phyloP scores from a whole-genome alignment of 2,113 vertebrate genomes.

The Cottus gobio region DNA sequence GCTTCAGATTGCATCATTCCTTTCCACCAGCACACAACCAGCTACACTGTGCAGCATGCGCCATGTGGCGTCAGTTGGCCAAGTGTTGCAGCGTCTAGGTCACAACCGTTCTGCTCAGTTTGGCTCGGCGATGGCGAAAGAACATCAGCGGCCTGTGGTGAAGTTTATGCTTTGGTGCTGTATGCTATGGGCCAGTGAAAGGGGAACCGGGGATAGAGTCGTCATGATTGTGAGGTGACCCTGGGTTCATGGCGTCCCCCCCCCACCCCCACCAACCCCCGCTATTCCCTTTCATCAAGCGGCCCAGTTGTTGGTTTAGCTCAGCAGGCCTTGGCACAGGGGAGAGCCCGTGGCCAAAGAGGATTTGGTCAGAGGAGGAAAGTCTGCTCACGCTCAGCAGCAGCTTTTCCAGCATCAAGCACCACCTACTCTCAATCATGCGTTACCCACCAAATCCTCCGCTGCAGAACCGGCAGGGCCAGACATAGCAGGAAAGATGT shows the following conservation, averaged over 20 bases:
- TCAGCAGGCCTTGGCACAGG: conserved; percentile 76
- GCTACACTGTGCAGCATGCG: neutral
- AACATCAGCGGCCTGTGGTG: conserved; percentile 49
- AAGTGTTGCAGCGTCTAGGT: conserved; percentile 24
- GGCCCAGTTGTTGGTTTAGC: conserved; percentile 81
- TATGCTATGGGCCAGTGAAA: conserved; percentile 59
- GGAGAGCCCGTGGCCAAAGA: conserved; percentile 64
- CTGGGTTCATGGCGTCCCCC: conserved; percentile 62
- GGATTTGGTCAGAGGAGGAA: conserved; percentile 68
- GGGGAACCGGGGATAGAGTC: conserved; percentile 74
- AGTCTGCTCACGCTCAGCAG: conserved; percentile 56
- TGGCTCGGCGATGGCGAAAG: conserved; percentile 38
- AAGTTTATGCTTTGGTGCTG: conserved; percentile 43
- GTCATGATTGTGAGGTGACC: conserved; percentile 69
- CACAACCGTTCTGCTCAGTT: conserved; percentile 53
- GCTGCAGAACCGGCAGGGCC: conserved; percentile 51
- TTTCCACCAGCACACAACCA: conserved; percentile 12
- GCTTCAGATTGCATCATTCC: conserved; percentile 30
- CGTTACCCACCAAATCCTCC: conserved; percentile 58
- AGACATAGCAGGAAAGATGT: conserved; percentile 31
- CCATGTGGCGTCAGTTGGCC: conserved; percentile 3
- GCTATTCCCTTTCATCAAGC: conserved; percentile 77
- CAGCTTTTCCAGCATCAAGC: conserved; percentile 68
- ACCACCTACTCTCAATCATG: conserved; percentile 69
- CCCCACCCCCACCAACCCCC: too few species aligned